These are phyloP conservation scores for Archocentrus centrarchus DNA, from an alignment of 2,113 vertebrate species.

Conservation along the genomic window DNA sequence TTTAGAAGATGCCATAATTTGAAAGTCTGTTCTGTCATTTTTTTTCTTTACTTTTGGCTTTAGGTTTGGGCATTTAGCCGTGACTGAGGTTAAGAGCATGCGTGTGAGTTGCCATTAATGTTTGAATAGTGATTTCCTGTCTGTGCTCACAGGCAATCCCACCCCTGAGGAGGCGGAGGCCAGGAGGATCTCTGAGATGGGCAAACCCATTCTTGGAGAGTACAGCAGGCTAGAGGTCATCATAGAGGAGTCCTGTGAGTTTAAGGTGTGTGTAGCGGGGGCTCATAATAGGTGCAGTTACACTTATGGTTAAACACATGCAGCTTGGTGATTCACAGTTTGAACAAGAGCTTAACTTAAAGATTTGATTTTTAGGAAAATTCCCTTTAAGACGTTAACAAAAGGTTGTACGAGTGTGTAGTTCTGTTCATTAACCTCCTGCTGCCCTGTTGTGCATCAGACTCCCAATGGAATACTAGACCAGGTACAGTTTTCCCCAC, in stretches of 20 bases:
- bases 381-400: not conserved
- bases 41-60: not conserved
- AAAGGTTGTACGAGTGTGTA: not conserved
- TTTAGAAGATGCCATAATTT: not conserved
- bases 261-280: slow-evolving; percentile 82
- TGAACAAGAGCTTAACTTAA: not conserved
- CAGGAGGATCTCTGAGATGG: slow-evolving; percentile 89
- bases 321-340: not conserved
- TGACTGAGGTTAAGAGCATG: not conserved
- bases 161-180: slow-evolving; percentile 88
- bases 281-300: not conserved
- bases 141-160: slow-evolving; percentile 72
- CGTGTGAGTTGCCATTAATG: not conserved
- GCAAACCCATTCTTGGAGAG: slow-evolving; percentile 90
- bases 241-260: slow-evolving; percentile 92
- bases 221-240: slow-evolving; percentile 88
- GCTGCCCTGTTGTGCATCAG: slow-evolving; percentile 58
- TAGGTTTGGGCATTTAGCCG: not conserved
- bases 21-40: not conserved
- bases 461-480: slow-evolving; percentile 79
- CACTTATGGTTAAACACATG: not conserved
- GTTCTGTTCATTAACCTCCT: slow-evolving; percentile 44
- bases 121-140: not conserved
- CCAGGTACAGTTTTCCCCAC: slow-evolving; percentile 73
- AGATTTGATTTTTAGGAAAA: not conserved